Evolutionary conservation across 1,140 invertebrate species (phyloP).

Genomic region (Episyrphus balteatus): DNA sequence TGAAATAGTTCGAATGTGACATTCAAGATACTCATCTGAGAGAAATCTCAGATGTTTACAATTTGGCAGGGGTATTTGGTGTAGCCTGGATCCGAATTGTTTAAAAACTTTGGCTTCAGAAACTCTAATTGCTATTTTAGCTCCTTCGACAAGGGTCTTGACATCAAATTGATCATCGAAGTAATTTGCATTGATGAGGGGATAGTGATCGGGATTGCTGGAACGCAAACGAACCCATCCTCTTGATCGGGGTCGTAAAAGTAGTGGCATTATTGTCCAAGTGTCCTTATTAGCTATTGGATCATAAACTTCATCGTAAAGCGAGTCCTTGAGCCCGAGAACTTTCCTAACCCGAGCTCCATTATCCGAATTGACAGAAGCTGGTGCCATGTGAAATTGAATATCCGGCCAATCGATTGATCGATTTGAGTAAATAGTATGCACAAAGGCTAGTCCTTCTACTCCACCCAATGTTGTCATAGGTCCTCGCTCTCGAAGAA

Average conservation of each 20-base stretch:
- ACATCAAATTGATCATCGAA: conserved; percentile 67
- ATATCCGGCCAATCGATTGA: conserved; percentile 68
- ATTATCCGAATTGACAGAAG: conserved; percentile 68
- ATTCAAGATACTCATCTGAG: conserved; percentile 72
- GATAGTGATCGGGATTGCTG: conserved; percentile 73
- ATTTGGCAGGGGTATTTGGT: conserved; percentile 62
- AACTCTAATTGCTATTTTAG: conserved; percentile 59
- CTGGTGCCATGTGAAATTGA: conserved; percentile 79
- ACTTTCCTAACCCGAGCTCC: conserved; percentile 63
- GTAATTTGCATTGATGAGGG: conserved; percentile 82
- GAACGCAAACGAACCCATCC: conserved; percentile 64
- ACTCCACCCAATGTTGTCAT: conserved; percentile 77
- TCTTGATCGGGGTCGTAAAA: conserved; percentile 66
- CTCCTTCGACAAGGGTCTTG: conserved; percentile 68
- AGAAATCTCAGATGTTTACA: conserved; percentile 61
- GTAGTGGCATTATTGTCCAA: conserved; percentile 72
- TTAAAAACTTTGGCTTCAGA: conserved; percentile 65
- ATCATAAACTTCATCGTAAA: conserved; percentile 66
- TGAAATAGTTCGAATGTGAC: conserved; percentile 69
- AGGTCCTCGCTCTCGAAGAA: conserved; percentile 61
- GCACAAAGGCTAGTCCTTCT: conserved; percentile 74
- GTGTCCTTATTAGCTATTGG: conserved; percentile 65
- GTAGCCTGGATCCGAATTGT: conserved; percentile 65
- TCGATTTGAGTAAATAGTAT: conserved; percentile 66
- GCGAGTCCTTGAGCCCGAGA: conserved; percentile 67